Conservation (phyloP, 2,113 vertebrate species). For the human (Homo sapiens) region GRCh38 chr2:54774001-54774500, state of each 20-base stretch:
- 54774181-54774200: not conserved
- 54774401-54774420: not conserved
- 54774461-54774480: not conserved
- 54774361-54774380: not conserved
- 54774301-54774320: not conserved
- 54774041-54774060: not conserved
- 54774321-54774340: not conserved
- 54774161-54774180: conserved; percentile 1
- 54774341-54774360: not conserved
- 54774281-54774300: not conserved
- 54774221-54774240: not conserved
- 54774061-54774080: not conserved
- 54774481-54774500: not conserved
- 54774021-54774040: not conserved
- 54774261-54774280: not conserved
- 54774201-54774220: conserved; percentile 14
- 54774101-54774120: not conserved
- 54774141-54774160: not conserved
- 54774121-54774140: not conserved
- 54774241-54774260: not conserved
- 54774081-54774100: not conserved
- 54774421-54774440: not conserved
- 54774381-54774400: not conserved
- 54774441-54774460: not conserved
- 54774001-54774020: not conserved